phyloP scores from a whole-genome alignment of 2,797 vertebrate genomes.

The Pempheris klunzingeri region DNA sequence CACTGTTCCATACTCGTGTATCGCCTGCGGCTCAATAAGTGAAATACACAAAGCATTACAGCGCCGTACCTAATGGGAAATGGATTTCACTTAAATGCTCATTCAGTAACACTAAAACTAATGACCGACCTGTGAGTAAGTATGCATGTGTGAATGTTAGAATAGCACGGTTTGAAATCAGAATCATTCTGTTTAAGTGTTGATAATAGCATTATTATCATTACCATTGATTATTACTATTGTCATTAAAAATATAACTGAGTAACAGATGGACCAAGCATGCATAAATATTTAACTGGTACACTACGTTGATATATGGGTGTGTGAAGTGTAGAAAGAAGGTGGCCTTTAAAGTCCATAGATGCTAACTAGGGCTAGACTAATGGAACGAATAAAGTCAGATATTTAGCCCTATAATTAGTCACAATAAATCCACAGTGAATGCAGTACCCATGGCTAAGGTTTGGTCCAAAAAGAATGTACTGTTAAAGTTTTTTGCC shows the following conservation, averaged over 20 bases:
- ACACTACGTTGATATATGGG: not conserved
- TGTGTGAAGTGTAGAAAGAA: not conserved
- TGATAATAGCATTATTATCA: not conserved
- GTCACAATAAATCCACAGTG: not conserved
- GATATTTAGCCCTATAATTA: not conserved
- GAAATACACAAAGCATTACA: slow-evolving; percentile 31
- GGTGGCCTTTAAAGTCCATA: not conserved
- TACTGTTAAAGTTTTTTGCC: not conserved
- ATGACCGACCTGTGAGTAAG: not conserved
- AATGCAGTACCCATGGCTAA: not conserved
- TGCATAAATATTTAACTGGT: slow-evolving; percentile 3
- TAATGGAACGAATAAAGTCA: not conserved
- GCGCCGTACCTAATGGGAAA: slow-evolving; percentile 49
- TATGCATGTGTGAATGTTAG: not conserved
- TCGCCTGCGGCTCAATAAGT: slow-evolving; percentile 42
- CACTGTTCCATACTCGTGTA: not conserved
- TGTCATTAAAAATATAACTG: too few relatives aligned
- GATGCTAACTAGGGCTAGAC: not conserved
- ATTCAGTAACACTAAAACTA: slow-evolving; percentile 29
- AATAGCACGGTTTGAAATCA: slow-evolving; percentile 9
- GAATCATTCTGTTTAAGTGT: not conserved
- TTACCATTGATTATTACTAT: too few relatives aligned
- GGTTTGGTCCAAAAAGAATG: not conserved
- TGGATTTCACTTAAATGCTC: slow-evolving; percentile 61
- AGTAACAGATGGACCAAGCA: not conserved